These are phyloP conservation scores for Drosophila athabasca DNA, from an alignment of 1,140 invertebrate species.

Conservation along the genomic window DNA sequence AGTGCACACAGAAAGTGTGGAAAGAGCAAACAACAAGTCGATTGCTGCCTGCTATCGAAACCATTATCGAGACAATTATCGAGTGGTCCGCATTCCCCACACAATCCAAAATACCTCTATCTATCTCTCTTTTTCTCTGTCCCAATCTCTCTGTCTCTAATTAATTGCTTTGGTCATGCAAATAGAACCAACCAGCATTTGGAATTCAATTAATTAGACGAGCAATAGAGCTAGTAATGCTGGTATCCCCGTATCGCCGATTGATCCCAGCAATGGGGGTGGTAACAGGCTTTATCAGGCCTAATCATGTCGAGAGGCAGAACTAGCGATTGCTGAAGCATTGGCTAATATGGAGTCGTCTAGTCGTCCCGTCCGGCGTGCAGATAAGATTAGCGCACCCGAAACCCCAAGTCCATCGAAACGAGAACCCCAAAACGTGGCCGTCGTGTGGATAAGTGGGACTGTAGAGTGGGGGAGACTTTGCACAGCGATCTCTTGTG, in stretches of 20 bases:
- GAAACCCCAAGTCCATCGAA: slow-evolving; percentile 37
- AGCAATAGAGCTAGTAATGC: neutral
- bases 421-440: slow-evolving; percentile 24
- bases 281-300: slow-evolving; percentile 11
- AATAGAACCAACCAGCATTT: slow-evolving; percentile 12
- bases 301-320: neutral
- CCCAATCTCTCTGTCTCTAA: slow-evolving; percentile 20
- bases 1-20: slow-evolving; percentile 33
- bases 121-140: neutral
- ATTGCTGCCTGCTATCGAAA: slow-evolving; percentile 10
- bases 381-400: slow-evolving; percentile 33
- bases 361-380: slow-evolving; percentile 17
- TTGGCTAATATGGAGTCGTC: neutral
- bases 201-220: slow-evolving; percentile 26
- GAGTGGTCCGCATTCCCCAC: slow-evolving; percentile 24
- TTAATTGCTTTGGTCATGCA: slow-evolving; percentile 46
- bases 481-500: slow-evolving; percentile 24
- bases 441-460: slow-evolving; percentile 3
- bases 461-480: slow-evolving; percentile 1
- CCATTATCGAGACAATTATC: slow-evolving; percentile 29
- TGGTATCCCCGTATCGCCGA: neutral
- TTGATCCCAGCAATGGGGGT: slow-evolving; percentile 3
- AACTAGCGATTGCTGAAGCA: slow-evolving; percentile 1
- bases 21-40: slow-evolving; percentile 6
- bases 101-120: neutral